Base-by-base conservation (phyloP, 2,888 invertebrate species). In the Sisyra nigra region DNA sequence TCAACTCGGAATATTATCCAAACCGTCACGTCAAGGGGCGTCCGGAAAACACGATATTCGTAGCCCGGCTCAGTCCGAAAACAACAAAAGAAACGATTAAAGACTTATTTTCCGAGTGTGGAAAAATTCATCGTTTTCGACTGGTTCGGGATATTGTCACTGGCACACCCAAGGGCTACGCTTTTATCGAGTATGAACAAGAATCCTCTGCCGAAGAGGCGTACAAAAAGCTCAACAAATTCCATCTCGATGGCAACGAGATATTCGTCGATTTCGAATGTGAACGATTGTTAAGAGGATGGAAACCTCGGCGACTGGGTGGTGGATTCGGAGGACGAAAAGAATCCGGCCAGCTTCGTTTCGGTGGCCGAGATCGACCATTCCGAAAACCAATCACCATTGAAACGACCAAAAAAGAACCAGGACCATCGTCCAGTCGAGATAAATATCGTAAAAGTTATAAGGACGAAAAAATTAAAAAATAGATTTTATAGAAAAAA, bases 301-400 rank as follows among this genome's bases (percentile, higher is more conserved):
- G 91, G 91, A 74, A 77, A 55, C 91, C 91, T 2, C 68, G 91
- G 48, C 63, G 91, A 48, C 64, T 89, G 5, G 91, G 91, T 3
- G 91, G 91, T 11, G 91, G 91, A 10, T 81, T 88, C 55, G 87
- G 87, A 3, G 91, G 91, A 0, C 73, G 71, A 49, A 87, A 83
- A 54, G 84, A 86, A 59, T 82, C 89, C 0, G 91, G 91, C 0
- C 91, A 92, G 56, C 65, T 91, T 34, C 62, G 91, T 46, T 92
- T 91, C 65, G 91, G 91, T 1, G 81, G 91, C 37, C 69, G 73
- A 51, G 80, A 80, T 43, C 66, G 84, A 51, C 86, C 85, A 1
- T 89, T 85, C 56, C 74, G 66, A 51, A 74, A 68, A 57, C 82
- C 82, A 2, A 72, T 74, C 35, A 52, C 61, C 47, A 49, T 64